phyloP scores from a whole-genome alignment of 1,140 invertebrate species.

The Potamilus streckersoni region DNA sequence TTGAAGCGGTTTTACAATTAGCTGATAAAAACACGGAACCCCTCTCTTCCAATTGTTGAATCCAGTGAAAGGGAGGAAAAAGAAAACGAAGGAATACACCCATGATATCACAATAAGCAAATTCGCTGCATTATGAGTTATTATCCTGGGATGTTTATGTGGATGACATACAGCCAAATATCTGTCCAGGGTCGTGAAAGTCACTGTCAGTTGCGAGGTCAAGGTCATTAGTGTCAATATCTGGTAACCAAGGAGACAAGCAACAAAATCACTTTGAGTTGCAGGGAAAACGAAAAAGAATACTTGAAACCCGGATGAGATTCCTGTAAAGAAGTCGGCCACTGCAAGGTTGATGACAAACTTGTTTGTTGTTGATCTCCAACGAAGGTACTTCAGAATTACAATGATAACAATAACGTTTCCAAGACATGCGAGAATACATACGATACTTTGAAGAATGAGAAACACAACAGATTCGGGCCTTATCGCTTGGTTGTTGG shows the following conservation, averaged over 20 bases:
- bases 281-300: slow-evolving; percentile 28
- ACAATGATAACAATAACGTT: slow-evolving; percentile 35
- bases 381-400: slow-evolving; percentile 24
- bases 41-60: slow-evolving; percentile 25
- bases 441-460: slow-evolving; percentile 28
- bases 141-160: slow-evolving; percentile 21
- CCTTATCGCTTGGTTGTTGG: too few relatives aligned
- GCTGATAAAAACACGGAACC: slow-evolving; percentile 10
- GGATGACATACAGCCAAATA: slow-evolving; percentile 35
- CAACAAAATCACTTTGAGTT: slow-evolving; percentile 4
- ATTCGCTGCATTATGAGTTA: slow-evolving; percentile 13
- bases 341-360: slow-evolving; percentile 35
- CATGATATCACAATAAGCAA: slow-evolving; percentile 15
- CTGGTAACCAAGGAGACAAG: slow-evolving; percentile 31
- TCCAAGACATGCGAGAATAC: slow-evolving; percentile 25
- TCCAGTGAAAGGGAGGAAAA: slow-evolving; percentile 17
- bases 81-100: slow-evolving; percentile 12
- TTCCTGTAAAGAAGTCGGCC: slow-evolving; percentile 33
- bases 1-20: slow-evolving; percentile 4
- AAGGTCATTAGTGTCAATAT: slow-evolving; percentile 19
- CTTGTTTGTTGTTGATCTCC: slow-evolving; percentile 28
- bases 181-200: slow-evolving; percentile 34
- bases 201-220: slow-evolving; percentile 26
- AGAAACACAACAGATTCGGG: slow-evolving; percentile 13
- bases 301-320: slow-evolving; percentile 23